Percentiles rank a stretch among this genome's conserved stretches.
Evolutionary conservation across 2,888 invertebrate species (phyloP).

Genomic region (Noctua fimbriata): DNA sequence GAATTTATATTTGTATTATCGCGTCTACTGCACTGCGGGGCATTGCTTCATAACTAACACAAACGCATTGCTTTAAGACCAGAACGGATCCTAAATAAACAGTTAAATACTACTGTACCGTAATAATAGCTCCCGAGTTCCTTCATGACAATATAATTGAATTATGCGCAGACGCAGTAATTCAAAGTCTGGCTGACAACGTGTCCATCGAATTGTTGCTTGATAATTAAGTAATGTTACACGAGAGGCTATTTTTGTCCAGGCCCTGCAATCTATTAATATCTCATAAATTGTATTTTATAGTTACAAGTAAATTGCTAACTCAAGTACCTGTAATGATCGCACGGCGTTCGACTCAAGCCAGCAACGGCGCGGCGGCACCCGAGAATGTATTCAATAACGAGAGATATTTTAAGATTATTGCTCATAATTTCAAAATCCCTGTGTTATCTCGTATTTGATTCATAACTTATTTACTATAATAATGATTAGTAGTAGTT

Average conservation of each 20-base stretch:
- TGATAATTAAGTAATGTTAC: conserved; percentile 79
- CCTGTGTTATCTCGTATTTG: conserved; percentile 69
- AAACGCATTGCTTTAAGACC: conserved; percentile 33
- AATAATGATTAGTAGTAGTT: conserved; percentile 67
- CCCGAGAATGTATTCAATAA: conserved; percentile 71
- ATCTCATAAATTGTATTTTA: conserved; percentile 80
- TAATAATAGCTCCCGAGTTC: conserved; percentile 76
- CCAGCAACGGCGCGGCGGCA: conserved; percentile 59
- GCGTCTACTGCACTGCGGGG: background rate
- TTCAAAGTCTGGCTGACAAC: conserved; percentile 70
- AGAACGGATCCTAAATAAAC: conserved; percentile 58
- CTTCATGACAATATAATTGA: conserved; percentile 83
- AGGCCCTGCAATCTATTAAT: conserved; percentile 81
- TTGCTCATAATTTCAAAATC: conserved; percentile 75
- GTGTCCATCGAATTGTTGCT: conserved; percentile 59
- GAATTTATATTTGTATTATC: background rate
- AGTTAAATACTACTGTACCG: conserved; percentile 69
- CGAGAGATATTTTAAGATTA: conserved; percentile 78
- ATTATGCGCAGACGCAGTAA: conserved; percentile 73
- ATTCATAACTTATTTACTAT: conserved; percentile 70
- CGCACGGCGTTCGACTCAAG: conserved; percentile 68
- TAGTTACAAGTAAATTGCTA: conserved; percentile 82
- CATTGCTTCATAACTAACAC: conserved; percentile 12
- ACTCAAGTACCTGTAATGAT: conserved; percentile 82
- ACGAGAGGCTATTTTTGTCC: conserved; percentile 80